Conservation (phyloP, 2,888 invertebrate species). For the Pristionchus entomophagus region DNA sequence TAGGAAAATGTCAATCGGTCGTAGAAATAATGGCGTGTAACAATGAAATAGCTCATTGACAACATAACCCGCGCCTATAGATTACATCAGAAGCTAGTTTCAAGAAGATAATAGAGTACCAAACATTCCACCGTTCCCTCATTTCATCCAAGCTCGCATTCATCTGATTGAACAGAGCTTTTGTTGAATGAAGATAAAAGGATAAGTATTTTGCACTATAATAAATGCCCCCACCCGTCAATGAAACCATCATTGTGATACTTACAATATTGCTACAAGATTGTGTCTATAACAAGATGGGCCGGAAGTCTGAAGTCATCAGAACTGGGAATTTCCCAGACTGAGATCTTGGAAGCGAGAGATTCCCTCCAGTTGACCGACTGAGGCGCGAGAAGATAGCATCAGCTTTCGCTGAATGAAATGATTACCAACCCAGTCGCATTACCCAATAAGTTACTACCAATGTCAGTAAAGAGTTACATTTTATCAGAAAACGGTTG, state of each 20-base stretch:
- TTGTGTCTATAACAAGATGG: too few species aligned
- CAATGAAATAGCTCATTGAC: neutral
- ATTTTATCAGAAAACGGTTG: too few species aligned
- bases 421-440: neutral
- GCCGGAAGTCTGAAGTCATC: too few species aligned
- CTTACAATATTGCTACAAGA: neutral
- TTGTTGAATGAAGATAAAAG: too few species aligned
- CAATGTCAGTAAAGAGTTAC: too few species aligned
- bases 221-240: neutral
- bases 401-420: conserved; percentile 70
- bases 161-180: too few species aligned
- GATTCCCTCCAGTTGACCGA: conserved; percentile 57
- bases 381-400: conserved; percentile 68
- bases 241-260: too few species aligned
- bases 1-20: neutral
- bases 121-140: too few species aligned
- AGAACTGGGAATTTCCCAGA: neutral
- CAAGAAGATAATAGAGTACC: too few species aligned
- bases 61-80: neutral
- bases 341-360: conserved; percentile 34
- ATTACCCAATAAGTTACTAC: too few species aligned
- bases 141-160: too few species aligned
- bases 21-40: neutral
- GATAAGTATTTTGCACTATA: too few species aligned
- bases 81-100: conserved; percentile 28